These are phyloP conservation scores for Cyphomyrmex costatus DNA, from an alignment of 1,140 invertebrate species.

Conservation along the genomic window DNA sequence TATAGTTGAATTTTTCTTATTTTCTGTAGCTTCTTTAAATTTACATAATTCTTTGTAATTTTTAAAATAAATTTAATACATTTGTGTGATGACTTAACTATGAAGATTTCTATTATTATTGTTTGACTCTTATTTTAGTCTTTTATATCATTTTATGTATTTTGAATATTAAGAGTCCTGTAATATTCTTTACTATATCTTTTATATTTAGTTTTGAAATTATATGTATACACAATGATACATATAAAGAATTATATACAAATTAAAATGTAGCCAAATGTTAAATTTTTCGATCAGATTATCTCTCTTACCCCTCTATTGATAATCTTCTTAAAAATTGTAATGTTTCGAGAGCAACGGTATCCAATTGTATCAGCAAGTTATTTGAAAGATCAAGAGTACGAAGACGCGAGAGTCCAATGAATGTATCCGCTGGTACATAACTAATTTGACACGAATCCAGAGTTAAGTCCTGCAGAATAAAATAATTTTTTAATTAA, in stretches of 20 bases:
- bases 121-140: no score
- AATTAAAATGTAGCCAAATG: no score
- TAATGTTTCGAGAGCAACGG: slow-evolving; percentile 63
- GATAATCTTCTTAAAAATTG: slow-evolving; percentile 71
- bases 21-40: no score
- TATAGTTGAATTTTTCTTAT: no score
- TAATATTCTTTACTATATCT: no score
- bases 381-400: slow-evolving; percentile 83
- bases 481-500: slow-evolving; percentile 31
- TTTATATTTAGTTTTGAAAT: background rate
- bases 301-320: slow-evolving; percentile 76
- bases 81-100: no score
- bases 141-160: no score
- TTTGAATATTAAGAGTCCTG: no score
- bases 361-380: slow-evolving; percentile 77
- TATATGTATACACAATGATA: background rate
- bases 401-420: slow-evolving; percentile 76
- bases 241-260: no score
- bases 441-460: slow-evolving; percentile 80
- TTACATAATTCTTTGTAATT: no score
- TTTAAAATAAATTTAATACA: no score
- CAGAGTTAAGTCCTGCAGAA: slow-evolving; percentile 81
- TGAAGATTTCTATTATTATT: no score
- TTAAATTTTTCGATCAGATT: background rate
- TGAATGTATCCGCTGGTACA: slow-evolving; percentile 78